Conservation (phyloP, 2,888 invertebrate genomes). For the Pachycephus smyrnensis region DNA sequence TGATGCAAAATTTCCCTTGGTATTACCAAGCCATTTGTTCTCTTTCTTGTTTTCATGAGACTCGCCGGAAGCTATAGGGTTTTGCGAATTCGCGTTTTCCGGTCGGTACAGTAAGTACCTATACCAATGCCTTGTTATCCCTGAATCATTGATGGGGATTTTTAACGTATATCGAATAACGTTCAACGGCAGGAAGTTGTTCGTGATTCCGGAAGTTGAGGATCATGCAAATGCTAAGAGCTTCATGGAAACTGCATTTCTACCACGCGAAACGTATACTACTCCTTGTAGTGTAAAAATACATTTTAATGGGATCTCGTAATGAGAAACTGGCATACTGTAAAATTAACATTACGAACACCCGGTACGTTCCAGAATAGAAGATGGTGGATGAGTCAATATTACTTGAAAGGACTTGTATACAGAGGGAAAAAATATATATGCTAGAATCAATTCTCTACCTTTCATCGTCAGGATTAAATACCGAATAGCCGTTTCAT, state of each 20-base stretch:
- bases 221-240: not conserved
- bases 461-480: not conserved
- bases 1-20: not conserved
- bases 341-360: not conserved
- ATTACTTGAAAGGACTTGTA: not conserved
- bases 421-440: not conserved
- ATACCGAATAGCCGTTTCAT: not conserved
- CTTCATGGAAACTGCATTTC: not conserved
- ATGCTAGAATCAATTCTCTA: not conserved
- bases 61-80: not conserved
- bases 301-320: not conserved
- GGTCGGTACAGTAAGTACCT: not conserved
- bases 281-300: not conserved
- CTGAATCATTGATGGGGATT: not conserved
- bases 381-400: not conserved
- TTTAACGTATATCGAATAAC: not conserved
- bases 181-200: not conserved
- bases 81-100: not conserved
- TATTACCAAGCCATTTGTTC: not conserved
- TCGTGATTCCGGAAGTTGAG: not conserved
- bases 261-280: not conserved
- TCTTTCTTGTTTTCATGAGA: not conserved
- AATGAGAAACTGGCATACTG: not conserved
- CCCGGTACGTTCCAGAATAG: not conserved
- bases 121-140: not conserved